These are phyloP conservation scores for Branchellion lobata DNA, from an alignment of 2,888 invertebrate species.

Conservation along the genomic window DNA sequence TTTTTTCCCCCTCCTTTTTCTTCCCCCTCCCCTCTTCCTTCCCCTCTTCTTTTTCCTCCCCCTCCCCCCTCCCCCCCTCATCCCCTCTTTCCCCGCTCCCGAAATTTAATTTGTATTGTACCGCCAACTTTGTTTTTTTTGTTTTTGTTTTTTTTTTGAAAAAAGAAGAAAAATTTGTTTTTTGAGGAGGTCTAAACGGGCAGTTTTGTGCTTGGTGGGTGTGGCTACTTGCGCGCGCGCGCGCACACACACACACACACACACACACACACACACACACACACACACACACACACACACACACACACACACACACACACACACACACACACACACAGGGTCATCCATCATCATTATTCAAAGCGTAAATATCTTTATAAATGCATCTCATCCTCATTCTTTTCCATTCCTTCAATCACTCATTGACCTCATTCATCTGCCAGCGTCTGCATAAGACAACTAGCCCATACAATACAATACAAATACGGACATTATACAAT, in stretches of 20 bases:
- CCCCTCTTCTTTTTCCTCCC: neutral
- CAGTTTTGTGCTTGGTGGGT: too few relatives aligned
- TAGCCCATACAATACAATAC: too few relatives aligned
- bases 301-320: slow-evolving; percentile 43
- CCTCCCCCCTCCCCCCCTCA: neutral
- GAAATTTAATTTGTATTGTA: too few relatives aligned
- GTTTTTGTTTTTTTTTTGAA: too few relatives aligned
- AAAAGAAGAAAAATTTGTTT: too few relatives aligned
- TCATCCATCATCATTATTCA: neutral
- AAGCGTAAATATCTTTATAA: neutral
- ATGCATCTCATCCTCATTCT: neutral
- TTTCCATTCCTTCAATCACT: neutral
- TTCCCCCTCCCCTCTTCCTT: neutral
- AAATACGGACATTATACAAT: too few relatives aligned
- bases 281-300: slow-evolving; percentile 43
- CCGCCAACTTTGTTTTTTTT: too few relatives aligned
- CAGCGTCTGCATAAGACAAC: too few relatives aligned
- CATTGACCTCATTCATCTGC: too few relatives aligned
- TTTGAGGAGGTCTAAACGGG: too few relatives aligned
- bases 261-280: slow-evolving; percentile 43
- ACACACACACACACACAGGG: slow-evolving; percentile 42
- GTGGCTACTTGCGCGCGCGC: neutral
- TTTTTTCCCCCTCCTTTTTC: neutral
- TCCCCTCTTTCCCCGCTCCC: neutral
- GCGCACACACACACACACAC: slow-evolving; percentile 38